Conservation (phyloP, 1,140 invertebrate genomes). For the Diorhabda carinulata region DNA sequence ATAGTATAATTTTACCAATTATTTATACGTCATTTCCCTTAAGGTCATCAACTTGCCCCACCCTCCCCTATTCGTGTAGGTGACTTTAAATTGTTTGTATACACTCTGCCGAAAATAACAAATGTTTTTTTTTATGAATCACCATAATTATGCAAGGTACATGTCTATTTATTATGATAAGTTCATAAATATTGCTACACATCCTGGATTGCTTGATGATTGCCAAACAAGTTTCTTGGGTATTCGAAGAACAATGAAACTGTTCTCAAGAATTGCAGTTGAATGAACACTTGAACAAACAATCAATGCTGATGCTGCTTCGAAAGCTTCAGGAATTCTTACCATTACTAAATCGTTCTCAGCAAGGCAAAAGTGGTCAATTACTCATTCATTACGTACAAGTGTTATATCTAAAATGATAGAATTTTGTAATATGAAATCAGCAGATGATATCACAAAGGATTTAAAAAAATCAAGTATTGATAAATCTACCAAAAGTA, state of each 20-base stretch:
- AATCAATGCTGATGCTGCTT: slow-evolving; percentile 29
- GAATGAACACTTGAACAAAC: slow-evolving; percentile 27
- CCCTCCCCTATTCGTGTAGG: no score
- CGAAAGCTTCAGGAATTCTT: slow-evolving; percentile 24
- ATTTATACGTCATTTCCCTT: no score
- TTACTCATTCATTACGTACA: slow-evolving; percentile 12
- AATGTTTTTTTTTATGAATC: slow-evolving; percentile 27
- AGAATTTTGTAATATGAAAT: slow-evolving; percentile 15
- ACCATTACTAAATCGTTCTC: slow-evolving; percentile 30
- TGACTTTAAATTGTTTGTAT: slow-evolving; percentile 21
- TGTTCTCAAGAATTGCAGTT: slow-evolving; percentile 25
- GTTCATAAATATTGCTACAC: slow-evolving; percentile 24
- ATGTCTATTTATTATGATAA: slow-evolving; percentile 22
- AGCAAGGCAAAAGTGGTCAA: slow-evolving; percentile 20
- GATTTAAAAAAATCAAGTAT: slow-evolving; percentile 7
- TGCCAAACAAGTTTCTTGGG: slow-evolving; percentile 23
- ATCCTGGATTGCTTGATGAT: slow-evolving; percentile 26
- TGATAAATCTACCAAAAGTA: not conserved
- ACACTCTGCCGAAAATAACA: slow-evolving; percentile 24
- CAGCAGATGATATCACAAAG: slow-evolving; percentile 9
- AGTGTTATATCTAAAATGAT: slow-evolving; percentile 13
- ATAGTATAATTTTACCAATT: no score
- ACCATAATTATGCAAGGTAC: slow-evolving; percentile 28
- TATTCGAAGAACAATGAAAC: slow-evolving; percentile 22
- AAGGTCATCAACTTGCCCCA: no score